Evolutionary conservation across 2,797 vertebrate species (phyloP).

Genomic region (Tokudaia tokunoshimensis): DNA sequence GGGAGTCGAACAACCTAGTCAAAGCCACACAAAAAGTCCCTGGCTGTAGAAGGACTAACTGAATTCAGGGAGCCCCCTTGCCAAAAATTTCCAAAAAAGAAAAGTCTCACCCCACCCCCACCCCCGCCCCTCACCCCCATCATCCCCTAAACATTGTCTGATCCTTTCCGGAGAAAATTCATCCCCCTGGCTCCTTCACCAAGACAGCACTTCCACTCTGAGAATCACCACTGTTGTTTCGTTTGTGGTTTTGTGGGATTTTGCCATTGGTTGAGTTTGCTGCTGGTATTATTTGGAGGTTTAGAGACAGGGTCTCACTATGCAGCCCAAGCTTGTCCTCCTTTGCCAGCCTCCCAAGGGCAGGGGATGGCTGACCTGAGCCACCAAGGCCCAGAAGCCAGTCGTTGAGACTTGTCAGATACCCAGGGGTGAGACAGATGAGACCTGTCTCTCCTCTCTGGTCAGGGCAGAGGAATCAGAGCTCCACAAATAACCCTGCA

Average conservation of each 20-base stretch:
- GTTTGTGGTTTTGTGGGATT: neutral
- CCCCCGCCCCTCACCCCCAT: neutral
- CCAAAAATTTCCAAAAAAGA: neutral
- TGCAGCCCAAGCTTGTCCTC: neutral
- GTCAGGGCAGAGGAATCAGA: neutral
- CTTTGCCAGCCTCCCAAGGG: neutral
- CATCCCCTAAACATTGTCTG: neutral
- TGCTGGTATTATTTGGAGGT: neutral
- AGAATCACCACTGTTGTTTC: neutral
- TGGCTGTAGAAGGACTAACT: neutral
- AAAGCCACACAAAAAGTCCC: neutral
- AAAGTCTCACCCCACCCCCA: neutral
- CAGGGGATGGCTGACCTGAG: neutral
- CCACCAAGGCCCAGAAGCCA: neutral
- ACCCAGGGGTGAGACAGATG: neutral
- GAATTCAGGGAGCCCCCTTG: neutral
- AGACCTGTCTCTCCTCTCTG: neutral
- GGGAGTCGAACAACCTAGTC: neutral
- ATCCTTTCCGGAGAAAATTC: neutral
- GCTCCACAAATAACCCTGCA: neutral
- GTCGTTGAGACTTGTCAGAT: neutral
- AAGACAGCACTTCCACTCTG: neutral
- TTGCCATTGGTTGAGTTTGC: neutral
- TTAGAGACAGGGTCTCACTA: neutral
- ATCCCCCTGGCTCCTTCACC: too few relatives aligned